Percentiles rank a stretch among this genome's conserved stretches.
Evolutionary conservation across 2,888 invertebrate genomes (phyloP).

Genomic region (Ephialtes manifestator): DNA sequence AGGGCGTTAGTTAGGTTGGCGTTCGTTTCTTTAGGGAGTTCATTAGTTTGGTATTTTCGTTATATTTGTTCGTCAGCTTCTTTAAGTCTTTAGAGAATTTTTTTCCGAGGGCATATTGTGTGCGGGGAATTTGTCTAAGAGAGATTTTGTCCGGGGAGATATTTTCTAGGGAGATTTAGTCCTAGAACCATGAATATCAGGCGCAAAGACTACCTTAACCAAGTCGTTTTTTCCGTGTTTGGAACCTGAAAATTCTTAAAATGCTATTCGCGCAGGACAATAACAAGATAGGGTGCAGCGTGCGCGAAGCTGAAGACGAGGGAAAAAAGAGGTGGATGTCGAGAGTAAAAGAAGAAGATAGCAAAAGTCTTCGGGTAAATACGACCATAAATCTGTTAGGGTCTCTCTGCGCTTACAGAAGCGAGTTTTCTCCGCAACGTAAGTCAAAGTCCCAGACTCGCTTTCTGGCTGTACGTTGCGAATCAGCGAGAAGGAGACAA

Average conservation of each 20-base stretch:
- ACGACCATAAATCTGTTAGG: conserved; percentile 48
- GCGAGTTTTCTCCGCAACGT: conserved; percentile 51
- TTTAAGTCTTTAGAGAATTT: too few species aligned
- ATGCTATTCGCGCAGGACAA: conserved; percentile 75
- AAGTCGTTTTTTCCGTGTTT: too few species aligned
- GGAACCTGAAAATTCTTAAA: not conserved
- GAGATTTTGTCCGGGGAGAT: too few species aligned
- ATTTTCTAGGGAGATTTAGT: too few species aligned
- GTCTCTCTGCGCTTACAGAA: conserved; percentile 41
- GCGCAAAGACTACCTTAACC: too few species aligned
- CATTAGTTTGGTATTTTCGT: too few species aligned
- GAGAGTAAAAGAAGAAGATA: conserved; percentile 67
- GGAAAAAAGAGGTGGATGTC: not conserved
- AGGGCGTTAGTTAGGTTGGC: too few species aligned
- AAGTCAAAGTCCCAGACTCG: conserved; percentile 39
- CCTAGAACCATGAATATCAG: too few species aligned
- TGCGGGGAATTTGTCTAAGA: too few species aligned
- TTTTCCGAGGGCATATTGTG: too few species aligned
- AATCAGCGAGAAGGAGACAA: conserved; percentile 32
- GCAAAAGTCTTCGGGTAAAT: conserved; percentile 43
- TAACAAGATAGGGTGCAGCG: conserved; percentile 74
- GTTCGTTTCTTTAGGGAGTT: too few species aligned
- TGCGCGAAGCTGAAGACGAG: conserved; percentile 12
- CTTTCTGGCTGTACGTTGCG: conserved; percentile 21
- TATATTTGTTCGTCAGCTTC: too few species aligned